Evolutionary conservation across 2,888 invertebrate genomes (phyloP), one percentile per base, ranked within the genome.

Genomic region (Sesamia inferens): DNA sequence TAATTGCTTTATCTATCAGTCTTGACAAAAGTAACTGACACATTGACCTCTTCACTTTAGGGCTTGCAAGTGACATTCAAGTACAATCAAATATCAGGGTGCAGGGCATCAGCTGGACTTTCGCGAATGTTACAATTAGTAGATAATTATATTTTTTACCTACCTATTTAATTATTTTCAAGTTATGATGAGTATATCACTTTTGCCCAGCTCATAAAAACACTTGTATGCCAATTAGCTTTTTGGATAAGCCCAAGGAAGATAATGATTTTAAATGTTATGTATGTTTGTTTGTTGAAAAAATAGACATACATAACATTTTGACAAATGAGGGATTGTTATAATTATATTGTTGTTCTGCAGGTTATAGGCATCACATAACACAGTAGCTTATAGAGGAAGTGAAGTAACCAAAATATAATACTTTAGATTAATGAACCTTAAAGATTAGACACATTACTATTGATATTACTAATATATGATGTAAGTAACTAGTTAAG

Each of bases 1-100:
- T 65, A 31, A n/a, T 54, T 47, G 24, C 19, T 64, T 24, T n/a
- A 54, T 22, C n/a, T n/a, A 54, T n/a, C 31, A 65, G 10, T 65
- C 31, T 31, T 31, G 51, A 54, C n/a, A 65, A 65, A 31, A 65
- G 19, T 14, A 19, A 19, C 24, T 24, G 13, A 19, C 13, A 22
- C 19, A 24, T 22, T 22, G 10, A 22, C 10, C 19, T 65, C n/a
- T 14, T 65, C 6, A 6, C 54, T 42, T 51, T 48, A 51, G 8
- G 24, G 10, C 10, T 54, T 8, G 31, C 47, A 47, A 64, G 19
- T n/a, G 19, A 51, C 16, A 65, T 8, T 64, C 19, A 24, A 24
- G n/a, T 65, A 65, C 31, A 55, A 55, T 65, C 31, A 54, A 65
- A 51, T 51, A 65, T 31, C 14, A 8, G 48, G 51, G 6, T 31